A percentile compares a stretch with the other conserved stretches of the same genome.
Conservation (phyloP, 2,113 vertebrate species). For the Pungitius pungitius region DNA sequence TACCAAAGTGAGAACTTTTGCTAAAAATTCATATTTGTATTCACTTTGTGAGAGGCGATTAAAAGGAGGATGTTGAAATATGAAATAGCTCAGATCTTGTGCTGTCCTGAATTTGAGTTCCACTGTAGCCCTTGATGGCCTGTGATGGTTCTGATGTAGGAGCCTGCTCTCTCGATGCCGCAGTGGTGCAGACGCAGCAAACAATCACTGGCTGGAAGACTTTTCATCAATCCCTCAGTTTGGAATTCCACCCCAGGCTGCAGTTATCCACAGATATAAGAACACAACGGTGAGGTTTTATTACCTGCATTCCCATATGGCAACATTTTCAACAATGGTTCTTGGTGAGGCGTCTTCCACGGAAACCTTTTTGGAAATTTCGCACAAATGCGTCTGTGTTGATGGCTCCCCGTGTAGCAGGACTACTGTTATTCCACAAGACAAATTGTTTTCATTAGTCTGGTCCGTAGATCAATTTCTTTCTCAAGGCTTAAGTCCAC, state of each 20-base stretch:
- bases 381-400: constrained; percentile 1
- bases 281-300: constrained; percentile 32
- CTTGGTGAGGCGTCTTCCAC: constrained; percentile 11
- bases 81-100: neutral
- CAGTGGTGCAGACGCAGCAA: constrained; percentile 1
- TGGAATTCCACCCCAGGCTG: constrained; percentile 37
- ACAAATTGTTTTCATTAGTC: constrained; percentile 54
- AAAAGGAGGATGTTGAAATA: neutral
- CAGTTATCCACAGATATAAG: constrained; percentile 25
- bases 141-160: neutral
- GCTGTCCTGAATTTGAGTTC: neutral
- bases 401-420: constrained; percentile 21
- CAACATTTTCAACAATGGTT: constrained; percentile 23
- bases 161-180: neutral
- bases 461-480: constrained; percentile 18
- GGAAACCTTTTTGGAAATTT: constrained; percentile 7
- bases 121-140: neutral
- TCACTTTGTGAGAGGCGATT: neutral
- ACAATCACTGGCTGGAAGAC: constrained; percentile 17
- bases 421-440: constrained; percentile 24
- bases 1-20: neutral
- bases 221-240: constrained; percentile 31
- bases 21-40: neutral
- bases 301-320: constrained; percentile 42
- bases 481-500: constrained; percentile 1